These are phyloP conservation scores for Steatocranus sp. DNA, from an alignment of 2,797 vertebrate species.

Conservation along the genomic window DNA sequence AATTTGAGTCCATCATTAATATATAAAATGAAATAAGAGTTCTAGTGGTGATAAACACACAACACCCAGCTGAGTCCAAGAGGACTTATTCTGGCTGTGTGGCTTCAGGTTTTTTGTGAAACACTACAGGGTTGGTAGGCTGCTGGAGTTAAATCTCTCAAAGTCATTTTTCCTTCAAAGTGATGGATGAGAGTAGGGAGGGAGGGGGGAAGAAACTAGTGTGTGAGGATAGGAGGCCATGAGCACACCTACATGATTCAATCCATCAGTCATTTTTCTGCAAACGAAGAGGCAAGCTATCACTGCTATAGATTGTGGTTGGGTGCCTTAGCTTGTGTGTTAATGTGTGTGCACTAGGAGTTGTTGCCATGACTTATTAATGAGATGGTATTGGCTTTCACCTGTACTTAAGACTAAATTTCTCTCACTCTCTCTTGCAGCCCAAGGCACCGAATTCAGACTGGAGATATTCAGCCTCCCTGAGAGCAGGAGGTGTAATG, in stretches of 20 bases:
- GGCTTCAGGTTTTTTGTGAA: neutral
- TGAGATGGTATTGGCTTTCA: slow-evolving; percentile 53
- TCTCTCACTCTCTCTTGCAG: slow-evolving; percentile 80
- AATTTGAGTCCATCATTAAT: neutral
- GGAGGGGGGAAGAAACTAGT: neutral
- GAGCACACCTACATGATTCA: neutral
- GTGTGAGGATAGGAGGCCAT: neutral
- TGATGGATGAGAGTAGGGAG: neutral
- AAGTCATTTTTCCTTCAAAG: neutral
- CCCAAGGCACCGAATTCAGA: slow-evolving; percentile 88
- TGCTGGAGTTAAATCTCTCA: slow-evolving; percentile 4
- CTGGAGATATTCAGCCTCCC: slow-evolving; percentile 97
- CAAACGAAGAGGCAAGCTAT: slow-evolving; percentile 23
- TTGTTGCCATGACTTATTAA: slow-evolving; percentile 62
- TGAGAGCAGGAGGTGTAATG: slow-evolving; percentile 91
- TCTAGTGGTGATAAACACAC: neutral
- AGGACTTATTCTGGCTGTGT: neutral
- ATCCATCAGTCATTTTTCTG: slow-evolving; percentile 33
- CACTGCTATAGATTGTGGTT: neutral
- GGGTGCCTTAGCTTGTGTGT: neutral
- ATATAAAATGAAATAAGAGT: neutral
- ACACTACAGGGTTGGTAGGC: neutral
- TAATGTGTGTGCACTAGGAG: neutral
- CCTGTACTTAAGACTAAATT: slow-evolving; percentile 62
- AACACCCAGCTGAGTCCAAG: neutral